Evolutionary conservation across 2,113 vertebrate genomes (phyloP), one percentile per base, ranked within the genome.

Genomic region (Marmota monax): DNA sequence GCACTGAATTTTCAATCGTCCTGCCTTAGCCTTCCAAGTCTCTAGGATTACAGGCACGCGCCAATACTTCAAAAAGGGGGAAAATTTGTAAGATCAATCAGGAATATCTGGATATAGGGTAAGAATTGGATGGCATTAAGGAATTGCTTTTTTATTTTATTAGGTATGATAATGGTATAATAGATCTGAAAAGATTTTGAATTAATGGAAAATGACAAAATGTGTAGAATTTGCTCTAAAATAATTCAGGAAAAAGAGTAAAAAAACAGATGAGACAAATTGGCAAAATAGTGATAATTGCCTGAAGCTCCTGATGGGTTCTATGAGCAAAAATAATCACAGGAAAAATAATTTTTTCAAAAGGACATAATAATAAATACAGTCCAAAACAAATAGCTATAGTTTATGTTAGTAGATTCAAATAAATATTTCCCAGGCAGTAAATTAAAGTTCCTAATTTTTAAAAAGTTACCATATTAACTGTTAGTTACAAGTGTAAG

Each of bases 371-470:
- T 56, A 85, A 56, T 78, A 67, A 76, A 61, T 9, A 88, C 23
- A 94, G 92, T 79, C 85, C 45, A 92, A 96, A 90, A 82, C 37
- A 79, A 77, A 22, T 23, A 76, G 77, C 42, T 63, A 7, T 45
- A 69, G 69, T 97, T 88, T 76, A 61, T 88, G 37, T 74, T 94
- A 79, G 23, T 69, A 53, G 79, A 39, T 29, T 67, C 56, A 92
- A 92, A 69, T 58, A 93, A 92, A 29, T 88, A 84, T 96, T 96
- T 92, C 56, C 58, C 20, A 84, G 27, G 34, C 65, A 95, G 96
- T 93, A 97, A 90, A 94, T 77, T 90, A 27, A 45, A 82, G 32
- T 27, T 94, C 7, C 88, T 86, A 67, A 83, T 76, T 53, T 92
- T 56, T 91, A 39, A 56, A 94, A 2, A 67, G 61, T 45, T 67